Conservation (phyloP, 2,888 invertebrate genomes). For the Scrobipalpa costella region DNA sequence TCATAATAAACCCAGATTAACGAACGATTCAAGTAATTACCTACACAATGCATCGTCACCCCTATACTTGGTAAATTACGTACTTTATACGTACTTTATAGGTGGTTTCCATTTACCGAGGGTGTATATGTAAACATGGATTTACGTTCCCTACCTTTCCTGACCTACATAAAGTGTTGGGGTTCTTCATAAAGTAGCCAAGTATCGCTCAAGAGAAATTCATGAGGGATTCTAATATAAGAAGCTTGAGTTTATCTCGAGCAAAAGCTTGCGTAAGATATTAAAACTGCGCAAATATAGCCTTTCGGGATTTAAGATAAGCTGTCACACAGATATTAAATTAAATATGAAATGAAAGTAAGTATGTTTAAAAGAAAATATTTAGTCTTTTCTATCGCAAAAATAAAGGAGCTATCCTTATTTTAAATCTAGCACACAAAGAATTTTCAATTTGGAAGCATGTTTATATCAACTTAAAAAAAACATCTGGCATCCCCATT, state of each 20-base stretch:
- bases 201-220: conserved; percentile 1
- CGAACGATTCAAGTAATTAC: conserved; percentile 3
- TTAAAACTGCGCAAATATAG: neutral
- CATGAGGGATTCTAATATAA: neutral
- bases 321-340: too few relatives aligned
- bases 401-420: too few relatives aligned
- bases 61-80: neutral
- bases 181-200: neutral
- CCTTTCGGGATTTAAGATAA: neutral
- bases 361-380: too few relatives aligned
- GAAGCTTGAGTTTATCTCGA: neutral
- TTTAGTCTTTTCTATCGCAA: neutral
- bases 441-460: neutral
- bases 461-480: neutral
- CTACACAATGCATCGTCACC: conserved; percentile 10
- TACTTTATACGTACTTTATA: too few relatives aligned
- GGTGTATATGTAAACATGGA: neutral
- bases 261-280: neutral
- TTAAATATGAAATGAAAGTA: too few relatives aligned
- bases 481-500: neutral
- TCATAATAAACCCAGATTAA: conserved; percentile 5
- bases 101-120: neutral
- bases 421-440: too few relatives aligned
- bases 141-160: neutral
- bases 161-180: neutral